A percentile compares a stretch with the other conserved stretches of the same genome.
These are phyloP conservation scores for Stratiomys singularior DNA, from an alignment of 2,888 invertebrate genomes.

Conservation along the genomic window DNA sequence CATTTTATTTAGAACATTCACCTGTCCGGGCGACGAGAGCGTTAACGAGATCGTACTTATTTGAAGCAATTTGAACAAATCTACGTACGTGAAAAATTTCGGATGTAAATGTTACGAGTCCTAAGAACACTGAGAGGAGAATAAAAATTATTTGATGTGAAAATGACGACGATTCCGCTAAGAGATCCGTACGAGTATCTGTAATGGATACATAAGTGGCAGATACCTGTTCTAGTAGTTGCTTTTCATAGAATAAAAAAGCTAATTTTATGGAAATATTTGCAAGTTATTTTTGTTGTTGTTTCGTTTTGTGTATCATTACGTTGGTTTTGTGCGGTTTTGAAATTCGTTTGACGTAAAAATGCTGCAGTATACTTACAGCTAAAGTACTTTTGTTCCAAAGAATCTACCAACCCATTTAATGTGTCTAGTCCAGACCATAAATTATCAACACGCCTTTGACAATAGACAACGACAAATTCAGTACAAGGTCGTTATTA, in stretches of 20 bases:
- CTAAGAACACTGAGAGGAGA: too few species aligned
- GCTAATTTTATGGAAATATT: neutral
- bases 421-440: neutral
- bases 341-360: neutral
- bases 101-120: too few species aligned
- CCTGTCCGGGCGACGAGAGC: conserved; percentile 30
- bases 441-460: conserved; percentile 15
- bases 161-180: neutral
- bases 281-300: conserved; percentile 8
- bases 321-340: conserved; percentile 28
- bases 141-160: too few species aligned
- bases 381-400: neutral
- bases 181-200: neutral
- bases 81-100: too few species aligned
- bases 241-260: neutral
- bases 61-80: too few species aligned
- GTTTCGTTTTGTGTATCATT: conserved; percentile 15
- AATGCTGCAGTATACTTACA: too few species aligned
- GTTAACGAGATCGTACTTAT: neutral
- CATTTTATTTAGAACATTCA: conserved; percentile 36
- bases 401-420: neutral
- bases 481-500: conserved; percentile 20
- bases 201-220: neutral
- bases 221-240: conserved; percentile 8
- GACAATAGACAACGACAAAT: neutral